Evolutionary conservation across 2,113 vertebrate species (phyloP).

Genomic region (Thunnus thynnus): DNA sequence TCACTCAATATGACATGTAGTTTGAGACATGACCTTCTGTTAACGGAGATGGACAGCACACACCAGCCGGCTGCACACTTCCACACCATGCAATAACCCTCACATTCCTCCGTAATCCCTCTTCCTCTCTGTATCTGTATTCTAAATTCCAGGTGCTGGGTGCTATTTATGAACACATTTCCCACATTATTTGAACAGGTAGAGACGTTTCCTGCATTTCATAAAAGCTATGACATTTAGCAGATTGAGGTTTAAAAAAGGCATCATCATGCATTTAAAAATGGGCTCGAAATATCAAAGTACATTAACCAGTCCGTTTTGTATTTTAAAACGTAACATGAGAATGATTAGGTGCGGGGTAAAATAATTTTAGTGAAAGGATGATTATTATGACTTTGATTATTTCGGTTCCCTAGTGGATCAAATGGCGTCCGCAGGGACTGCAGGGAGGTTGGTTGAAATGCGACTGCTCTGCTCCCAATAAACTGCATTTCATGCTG

Average conservation of each 20-base stretch:
- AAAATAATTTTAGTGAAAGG: not conserved
- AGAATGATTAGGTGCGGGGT: no score
- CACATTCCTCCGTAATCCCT: slow-evolving; percentile 61
- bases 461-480: slow-evolving; percentile 12
- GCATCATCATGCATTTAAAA: not conserved
- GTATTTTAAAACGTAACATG: not conserved
- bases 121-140: not conserved
- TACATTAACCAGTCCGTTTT: not conserved
- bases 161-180: not conserved
- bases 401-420: slow-evolving; percentile 25
- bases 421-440: slow-evolving; percentile 53
- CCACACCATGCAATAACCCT: not conserved
- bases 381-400: slow-evolving; percentile 2
- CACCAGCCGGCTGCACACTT: slow-evolving; percentile 20
- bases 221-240: not conserved
- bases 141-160: not conserved
- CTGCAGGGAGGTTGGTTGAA: slow-evolving; percentile 2
- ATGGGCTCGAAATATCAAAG: not conserved
- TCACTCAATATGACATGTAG: not conserved
- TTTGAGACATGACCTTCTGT: slow-evolving; percentile 67
- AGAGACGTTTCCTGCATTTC: not conserved
- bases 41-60: slow-evolving; percentile 32
- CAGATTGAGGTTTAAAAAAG: not conserved
- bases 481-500: slow-evolving; percentile 32
- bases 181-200: not conserved